These are phyloP conservation scores for Hephaestus fuliginosus DNA, from an alignment of 2,797 vertebrate genomes.

Conservation along the genomic window DNA sequence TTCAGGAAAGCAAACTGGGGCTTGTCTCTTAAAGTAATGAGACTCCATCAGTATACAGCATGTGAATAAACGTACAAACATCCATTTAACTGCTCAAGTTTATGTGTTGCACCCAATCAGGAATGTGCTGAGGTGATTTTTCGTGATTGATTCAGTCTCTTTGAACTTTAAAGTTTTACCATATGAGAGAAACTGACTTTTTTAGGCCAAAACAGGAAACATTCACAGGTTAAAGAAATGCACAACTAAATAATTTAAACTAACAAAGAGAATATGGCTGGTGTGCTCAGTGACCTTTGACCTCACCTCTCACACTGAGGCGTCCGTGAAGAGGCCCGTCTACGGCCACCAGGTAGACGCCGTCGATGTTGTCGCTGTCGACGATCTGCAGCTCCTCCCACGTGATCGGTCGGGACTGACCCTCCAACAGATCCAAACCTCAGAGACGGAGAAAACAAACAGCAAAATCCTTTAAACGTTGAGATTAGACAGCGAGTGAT, in stretches of 20 bases:
- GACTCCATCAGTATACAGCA: not conserved
- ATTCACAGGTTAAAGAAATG: not conserved
- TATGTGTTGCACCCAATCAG: conserved; percentile 3
- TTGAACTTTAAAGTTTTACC: not conserved
- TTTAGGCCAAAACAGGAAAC: not conserved
- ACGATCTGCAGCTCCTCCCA: conserved; percentile 85
- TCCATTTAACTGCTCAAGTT: not conserved
- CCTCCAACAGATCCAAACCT: conserved; percentile 86
- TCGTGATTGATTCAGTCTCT: not conserved
- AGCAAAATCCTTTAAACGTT: not conserved
- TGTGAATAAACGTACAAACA: not conserved
- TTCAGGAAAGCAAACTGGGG: not conserved
- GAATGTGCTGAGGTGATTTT: not conserved
- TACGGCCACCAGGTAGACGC: conserved; percentile 80
- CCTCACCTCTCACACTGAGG: conserved; percentile 77
- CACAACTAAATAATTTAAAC: not conserved
- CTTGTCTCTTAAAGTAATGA: not conserved
- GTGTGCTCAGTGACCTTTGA: conserved; percentile 14
- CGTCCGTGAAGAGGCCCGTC: conserved; percentile 79
- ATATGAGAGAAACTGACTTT: not conserved
- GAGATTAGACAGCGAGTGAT: not conserved
- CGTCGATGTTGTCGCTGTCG: conserved; percentile 80
- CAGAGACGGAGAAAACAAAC: not conserved
- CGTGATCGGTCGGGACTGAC: conserved; percentile 78
- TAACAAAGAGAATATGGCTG: too few relatives aligned